phyloP scores from a whole-genome alignment of 2,797 vertebrate genomes.

The Eleutherodactylus coqui region DNA sequence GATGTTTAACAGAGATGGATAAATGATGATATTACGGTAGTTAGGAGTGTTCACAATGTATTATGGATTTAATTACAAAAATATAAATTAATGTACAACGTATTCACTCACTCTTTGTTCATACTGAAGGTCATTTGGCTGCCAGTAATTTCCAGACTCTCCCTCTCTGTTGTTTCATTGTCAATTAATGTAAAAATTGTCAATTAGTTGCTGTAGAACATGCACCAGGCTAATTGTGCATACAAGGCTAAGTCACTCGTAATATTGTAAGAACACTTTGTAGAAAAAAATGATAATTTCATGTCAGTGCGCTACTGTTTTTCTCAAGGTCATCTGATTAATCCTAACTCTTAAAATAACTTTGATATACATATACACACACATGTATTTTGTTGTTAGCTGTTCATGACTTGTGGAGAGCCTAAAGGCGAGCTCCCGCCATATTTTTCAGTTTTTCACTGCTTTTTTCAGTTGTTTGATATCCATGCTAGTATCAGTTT shows the following conservation, averaged over 20 bases:
- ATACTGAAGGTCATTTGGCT: conserved; percentile 52
- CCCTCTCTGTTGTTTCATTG: conserved; percentile 47
- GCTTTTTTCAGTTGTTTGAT: no score
- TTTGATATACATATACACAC: no score
- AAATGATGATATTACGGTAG: conserved; percentile 32
- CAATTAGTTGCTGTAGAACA: conserved; percentile 53
- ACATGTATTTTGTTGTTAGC: no score
- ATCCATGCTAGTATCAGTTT: no score
- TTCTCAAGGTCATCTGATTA: conserved; percentile 29
- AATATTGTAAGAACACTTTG: conserved; percentile 36
- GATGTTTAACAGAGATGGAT: conserved; percentile 30
- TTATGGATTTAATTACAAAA: conserved; percentile 48
- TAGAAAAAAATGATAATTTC: conserved; percentile 24
- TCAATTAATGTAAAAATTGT: conserved; percentile 58
- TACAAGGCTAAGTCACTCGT: conserved; percentile 45
- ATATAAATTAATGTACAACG: conserved; percentile 55
- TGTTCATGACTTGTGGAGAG: no score
- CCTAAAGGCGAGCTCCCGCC: no score
- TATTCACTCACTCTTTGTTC: conserved; percentile 49
- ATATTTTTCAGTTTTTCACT: no score
- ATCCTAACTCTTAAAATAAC: not conserved
- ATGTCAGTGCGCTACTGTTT: not conserved
- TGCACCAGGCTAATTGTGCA: conserved; percentile 50
- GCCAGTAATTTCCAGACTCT: conserved; percentile 49
- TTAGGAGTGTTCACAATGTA: conserved; percentile 49